These are phyloP conservation scores for Motacilla alba DNA, from an alignment of 2,113 vertebrate genomes.

Conservation along the genomic window DNA sequence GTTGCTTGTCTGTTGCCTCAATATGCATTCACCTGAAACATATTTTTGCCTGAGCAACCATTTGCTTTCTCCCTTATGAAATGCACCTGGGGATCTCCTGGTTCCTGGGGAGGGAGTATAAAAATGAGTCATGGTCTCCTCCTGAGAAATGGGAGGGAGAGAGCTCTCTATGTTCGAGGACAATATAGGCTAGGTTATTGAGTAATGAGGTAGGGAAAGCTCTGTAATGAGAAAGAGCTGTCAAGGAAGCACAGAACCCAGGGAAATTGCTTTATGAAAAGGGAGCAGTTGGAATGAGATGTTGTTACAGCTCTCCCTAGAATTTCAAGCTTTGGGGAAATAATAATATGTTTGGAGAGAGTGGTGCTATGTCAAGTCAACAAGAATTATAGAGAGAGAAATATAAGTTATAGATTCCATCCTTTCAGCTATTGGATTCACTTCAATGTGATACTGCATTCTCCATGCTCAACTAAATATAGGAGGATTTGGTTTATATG, in stretches of 20 bases:
- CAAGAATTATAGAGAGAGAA: conserved; percentile 23
- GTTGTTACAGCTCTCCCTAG: conserved; percentile 15
- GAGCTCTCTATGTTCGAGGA: not conserved
- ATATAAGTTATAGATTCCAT: not conserved
- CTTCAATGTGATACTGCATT: not conserved
- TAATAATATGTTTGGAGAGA: not conserved
- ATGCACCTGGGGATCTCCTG: conserved; percentile 31
- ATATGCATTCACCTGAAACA: conserved; percentile 3
- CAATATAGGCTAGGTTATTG: not conserved
- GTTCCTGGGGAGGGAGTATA: not conserved
- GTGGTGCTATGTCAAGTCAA: conserved; percentile 7
- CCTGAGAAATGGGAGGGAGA: not conserved
- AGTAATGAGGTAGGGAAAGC: conserved; percentile 13
- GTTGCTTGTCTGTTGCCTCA: not conserved
- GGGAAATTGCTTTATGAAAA: not conserved
- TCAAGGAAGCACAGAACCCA: conserved; percentile 3
- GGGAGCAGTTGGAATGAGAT: not conserved
- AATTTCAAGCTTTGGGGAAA: conserved; percentile 14
- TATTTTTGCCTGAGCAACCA: not conserved
- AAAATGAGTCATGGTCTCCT: conserved; percentile 34
- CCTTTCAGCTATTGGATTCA: not conserved
- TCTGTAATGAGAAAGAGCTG: conserved; percentile 36
- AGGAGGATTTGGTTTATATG: not conserved
- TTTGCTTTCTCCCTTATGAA: conserved; percentile 8
- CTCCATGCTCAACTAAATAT: not conserved